These are phyloP conservation scores for Drosophila greeni DNA, from an alignment of 2,888 invertebrate species.

Conservation along the genomic window DNA sequence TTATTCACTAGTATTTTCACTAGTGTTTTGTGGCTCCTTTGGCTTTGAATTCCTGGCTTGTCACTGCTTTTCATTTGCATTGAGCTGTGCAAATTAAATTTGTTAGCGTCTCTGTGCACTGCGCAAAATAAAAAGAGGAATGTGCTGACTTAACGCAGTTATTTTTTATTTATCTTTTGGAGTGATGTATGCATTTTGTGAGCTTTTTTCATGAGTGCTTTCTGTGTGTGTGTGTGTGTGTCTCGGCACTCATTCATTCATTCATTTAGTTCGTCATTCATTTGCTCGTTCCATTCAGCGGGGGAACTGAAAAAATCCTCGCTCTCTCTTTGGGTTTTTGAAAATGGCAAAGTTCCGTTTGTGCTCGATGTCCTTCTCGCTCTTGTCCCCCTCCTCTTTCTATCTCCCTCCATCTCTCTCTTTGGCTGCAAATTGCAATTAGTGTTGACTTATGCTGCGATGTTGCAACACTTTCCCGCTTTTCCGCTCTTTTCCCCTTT, in stretches of 20 bases:
- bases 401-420: neutral
- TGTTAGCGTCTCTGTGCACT: conserved; percentile 45
- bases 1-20: conserved; percentile 13
- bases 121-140: neutral
- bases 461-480: conserved; percentile 15
- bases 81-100: conserved; percentile 63
- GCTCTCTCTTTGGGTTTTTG: conserved; percentile 32
- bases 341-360: conserved; percentile 38
- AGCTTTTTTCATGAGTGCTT: conserved; percentile 2
- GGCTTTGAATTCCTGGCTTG: conserved; percentile 12
- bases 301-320: conserved; percentile 7
- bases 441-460: conserved; percentile 69
- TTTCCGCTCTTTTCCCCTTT: neutral
- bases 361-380: conserved; percentile 34
- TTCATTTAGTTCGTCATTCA: conserved; percentile 20
- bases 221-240: conserved; percentile 2
- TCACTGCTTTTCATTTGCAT: conserved; percentile 46
- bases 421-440: conserved; percentile 68
- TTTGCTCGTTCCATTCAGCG: conserved; percentile 42
- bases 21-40: neutral
- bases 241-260: conserved; percentile 11
- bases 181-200: neutral
- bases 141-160: neutral
- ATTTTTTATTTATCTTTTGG: neutral
- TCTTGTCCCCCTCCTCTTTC: conserved; percentile 1